These are phyloP conservation scores for Osmerus mordax DNA, from an alignment of 2,113 vertebrate species.

Conservation along the genomic window DNA sequence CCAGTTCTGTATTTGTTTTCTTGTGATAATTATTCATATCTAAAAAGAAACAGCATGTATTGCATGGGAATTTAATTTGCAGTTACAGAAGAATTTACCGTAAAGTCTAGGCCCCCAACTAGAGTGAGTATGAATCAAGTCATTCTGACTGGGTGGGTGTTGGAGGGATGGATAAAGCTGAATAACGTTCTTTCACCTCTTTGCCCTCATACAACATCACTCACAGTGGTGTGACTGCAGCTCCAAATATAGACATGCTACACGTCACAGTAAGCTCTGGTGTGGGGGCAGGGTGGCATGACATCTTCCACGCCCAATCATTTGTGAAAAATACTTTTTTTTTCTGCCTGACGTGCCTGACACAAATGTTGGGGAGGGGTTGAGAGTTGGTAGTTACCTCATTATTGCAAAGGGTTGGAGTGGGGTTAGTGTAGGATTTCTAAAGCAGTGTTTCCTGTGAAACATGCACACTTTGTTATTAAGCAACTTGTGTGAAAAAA, in stretches of 20 bases:
- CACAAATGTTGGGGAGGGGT: constrained; percentile 3
- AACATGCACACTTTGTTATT: too few species aligned
- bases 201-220: constrained; percentile 42
- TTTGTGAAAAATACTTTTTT: neutral
- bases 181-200: constrained; percentile 50
- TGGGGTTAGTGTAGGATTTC: neutral
- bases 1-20: too few species aligned
- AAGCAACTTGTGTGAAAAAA: constrained; percentile 10
- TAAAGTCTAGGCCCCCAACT: constrained; percentile 6
- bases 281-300: constrained; percentile 51
- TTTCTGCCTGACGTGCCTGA: constrained; percentile 6
- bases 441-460: constrained; percentile 3
- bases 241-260: constrained; percentile 56
- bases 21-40: too few species aligned
- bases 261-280: constrained; percentile 28
- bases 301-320: constrained; percentile 55
- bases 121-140: constrained; percentile 30
- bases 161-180: constrained; percentile 31
- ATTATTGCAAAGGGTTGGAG: neutral
- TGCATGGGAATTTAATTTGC: too few species aligned
- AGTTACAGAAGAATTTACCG: neutral
- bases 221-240: constrained; percentile 44
- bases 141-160: constrained; percentile 12
- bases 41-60: constrained; percentile 5
- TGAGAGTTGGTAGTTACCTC: constrained; percentile 19